Evolutionary conservation across 2,113 vertebrate genomes (phyloP).

Genomic region (Scortum barcoo): DNA sequence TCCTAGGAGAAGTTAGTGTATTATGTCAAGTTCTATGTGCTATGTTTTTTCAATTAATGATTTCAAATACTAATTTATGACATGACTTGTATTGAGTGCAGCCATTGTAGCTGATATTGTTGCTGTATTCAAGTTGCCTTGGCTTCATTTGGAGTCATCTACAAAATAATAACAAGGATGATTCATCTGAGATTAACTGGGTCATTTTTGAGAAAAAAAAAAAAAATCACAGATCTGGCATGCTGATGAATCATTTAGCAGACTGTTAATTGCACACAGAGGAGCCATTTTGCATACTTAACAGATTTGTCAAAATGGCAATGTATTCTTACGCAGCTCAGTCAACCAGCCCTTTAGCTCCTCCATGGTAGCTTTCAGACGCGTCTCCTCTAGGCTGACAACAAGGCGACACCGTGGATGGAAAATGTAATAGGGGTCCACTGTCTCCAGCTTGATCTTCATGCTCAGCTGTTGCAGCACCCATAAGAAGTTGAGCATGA

Average conservation of each 20-base stretch:
- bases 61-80: not conserved
- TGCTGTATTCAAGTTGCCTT: no score
- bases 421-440: constrained; percentile 97
- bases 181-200: constrained; percentile 21
- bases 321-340: constrained; percentile 90
- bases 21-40: not conserved
- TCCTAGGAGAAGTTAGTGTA: no score
- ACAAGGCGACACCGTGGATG: constrained; percentile 93
- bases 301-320: constrained; percentile 28
- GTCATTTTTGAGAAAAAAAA: not conserved
- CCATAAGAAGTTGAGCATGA: constrained; percentile 99
- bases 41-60: not conserved
- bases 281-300: not conserved
- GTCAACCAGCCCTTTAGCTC: constrained; percentile 91
- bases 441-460: constrained; percentile 98
- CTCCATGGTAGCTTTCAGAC: constrained; percentile 96
- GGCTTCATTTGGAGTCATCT: no score
- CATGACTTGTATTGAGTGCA: not conserved
- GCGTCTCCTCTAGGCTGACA: constrained; percentile 92
- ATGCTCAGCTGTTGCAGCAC: constrained; percentile 97
- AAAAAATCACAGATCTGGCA: not conserved
- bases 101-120: not conserved
- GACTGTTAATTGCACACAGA: constrained; percentile 12
- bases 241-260: constrained; percentile 6
- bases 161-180: no score